A percentile compares a stretch with the other conserved stretches of the same genome.
Conservation (phyloP, 2,797 vertebrate species). For the Pyrocephalus nanus region DNA sequence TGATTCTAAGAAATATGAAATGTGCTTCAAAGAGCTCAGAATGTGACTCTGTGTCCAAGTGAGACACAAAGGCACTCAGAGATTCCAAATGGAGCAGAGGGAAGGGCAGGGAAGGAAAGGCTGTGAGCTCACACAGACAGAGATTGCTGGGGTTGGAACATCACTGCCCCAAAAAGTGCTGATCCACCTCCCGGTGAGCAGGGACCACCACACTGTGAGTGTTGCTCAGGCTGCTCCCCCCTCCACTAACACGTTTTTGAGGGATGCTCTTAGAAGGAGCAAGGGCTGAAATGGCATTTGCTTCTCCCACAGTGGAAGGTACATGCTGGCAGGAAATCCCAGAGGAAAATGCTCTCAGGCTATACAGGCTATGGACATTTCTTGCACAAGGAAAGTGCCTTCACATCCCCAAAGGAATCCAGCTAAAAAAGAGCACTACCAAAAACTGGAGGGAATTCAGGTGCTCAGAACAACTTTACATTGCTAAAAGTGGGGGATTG, state of each 20-base stretch:
- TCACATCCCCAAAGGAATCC: background rate
- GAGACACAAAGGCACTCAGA: background rate
- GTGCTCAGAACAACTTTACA: background rate
- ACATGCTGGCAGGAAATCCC: background rate
- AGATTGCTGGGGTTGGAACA: background rate
- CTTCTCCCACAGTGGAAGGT: background rate
- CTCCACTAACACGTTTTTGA: background rate
- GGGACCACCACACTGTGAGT: background rate
- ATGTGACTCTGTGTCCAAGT: background rate
- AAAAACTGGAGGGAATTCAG: background rate
- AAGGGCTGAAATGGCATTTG: background rate
- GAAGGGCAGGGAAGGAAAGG: background rate
- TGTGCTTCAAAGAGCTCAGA: slow-evolving; percentile 47
- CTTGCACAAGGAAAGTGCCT: background rate
- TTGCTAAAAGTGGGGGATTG: background rate
- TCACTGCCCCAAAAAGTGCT: background rate
- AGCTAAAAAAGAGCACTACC: background rate
- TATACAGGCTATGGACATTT: background rate
- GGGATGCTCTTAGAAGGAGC: background rate
- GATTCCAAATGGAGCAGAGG: background rate
- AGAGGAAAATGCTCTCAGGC: background rate
- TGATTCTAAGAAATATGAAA: slow-evolving; percentile 57
- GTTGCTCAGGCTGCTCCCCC: background rate
- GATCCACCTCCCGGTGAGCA: background rate
- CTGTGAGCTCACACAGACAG: fast-evolving